These are phyloP conservation scores for Nibea coibor DNA, from an alignment of 2,113 vertebrate species.

Conservation along the genomic window DNA sequence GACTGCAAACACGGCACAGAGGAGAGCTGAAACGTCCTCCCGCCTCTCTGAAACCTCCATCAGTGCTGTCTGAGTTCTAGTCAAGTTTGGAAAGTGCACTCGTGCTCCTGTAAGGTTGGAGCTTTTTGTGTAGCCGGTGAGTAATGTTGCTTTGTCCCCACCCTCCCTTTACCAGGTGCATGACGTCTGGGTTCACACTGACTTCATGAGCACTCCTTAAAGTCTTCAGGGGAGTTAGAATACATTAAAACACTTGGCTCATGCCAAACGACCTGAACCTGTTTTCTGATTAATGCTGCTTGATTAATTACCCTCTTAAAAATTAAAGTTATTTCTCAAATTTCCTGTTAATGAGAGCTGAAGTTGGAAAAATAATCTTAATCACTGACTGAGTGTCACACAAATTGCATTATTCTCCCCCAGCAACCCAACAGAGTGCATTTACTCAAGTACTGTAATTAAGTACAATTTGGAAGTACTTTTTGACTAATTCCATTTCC, in stretches of 20 bases:
- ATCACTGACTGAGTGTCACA: no score
- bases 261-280: neutral
- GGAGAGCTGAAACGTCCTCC: constrained; percentile 9
- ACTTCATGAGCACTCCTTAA: constrained; percentile 25
- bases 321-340: no score
- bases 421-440: no score
- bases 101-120: neutral
- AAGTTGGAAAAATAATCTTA: no score
- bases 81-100: constrained; percentile 4
- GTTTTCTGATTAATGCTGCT: neutral
- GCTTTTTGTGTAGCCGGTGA: constrained; percentile 6
- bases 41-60: neutral
- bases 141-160: constrained; percentile 5
- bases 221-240: neutral
- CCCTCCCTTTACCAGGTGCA: constrained; percentile 55
- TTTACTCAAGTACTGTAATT: no score
- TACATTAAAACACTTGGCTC: neutral
- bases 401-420: no score
- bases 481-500: no score
- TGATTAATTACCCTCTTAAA: no score
- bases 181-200: neutral
- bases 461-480: no score
- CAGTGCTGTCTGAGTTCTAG: neutral
- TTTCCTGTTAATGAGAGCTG: no score
- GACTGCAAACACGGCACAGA: constrained; percentile 10